Conservation (phyloP, 2,113 vertebrate genomes). For the Etheostoma cragini region DNA sequence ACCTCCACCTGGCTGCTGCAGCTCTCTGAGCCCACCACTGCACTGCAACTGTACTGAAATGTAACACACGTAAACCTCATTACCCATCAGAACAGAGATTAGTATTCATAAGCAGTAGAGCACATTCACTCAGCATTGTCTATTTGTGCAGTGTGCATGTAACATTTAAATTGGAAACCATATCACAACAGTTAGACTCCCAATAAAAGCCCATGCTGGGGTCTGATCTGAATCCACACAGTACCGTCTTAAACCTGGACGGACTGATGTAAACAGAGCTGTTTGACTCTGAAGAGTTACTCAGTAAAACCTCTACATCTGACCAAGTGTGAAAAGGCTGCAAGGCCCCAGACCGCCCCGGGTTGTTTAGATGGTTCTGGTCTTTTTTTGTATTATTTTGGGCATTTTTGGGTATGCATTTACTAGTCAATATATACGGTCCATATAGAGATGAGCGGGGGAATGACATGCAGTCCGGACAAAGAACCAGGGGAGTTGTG, state of each 20-base stretch:
- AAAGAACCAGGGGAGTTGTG: neutral
- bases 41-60: neutral
- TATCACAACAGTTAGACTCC: neutral
- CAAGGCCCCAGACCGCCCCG: neutral
- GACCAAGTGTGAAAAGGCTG: neutral
- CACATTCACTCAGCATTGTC: neutral
- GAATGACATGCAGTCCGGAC: neutral
- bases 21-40: conserved; percentile 18
- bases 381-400: neutral
- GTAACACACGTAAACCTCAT: conserved; percentile 15
- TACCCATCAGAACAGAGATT: neutral
- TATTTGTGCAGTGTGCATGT: neutral
- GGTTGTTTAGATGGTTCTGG: neutral
- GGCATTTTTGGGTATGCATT: neutral
- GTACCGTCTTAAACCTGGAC: neutral
- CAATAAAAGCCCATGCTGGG: too few species aligned
- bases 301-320: neutral
- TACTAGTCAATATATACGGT: neutral
- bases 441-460: too few species aligned
- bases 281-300: neutral
- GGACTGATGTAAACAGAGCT: neutral
- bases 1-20: conserved; percentile 74
- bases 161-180: too few species aligned
- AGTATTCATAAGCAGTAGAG: neutral
- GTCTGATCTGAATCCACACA: neutral